Conservation (phyloP, 2,113 vertebrate genomes). For the Atractosteus spatula region DNA sequence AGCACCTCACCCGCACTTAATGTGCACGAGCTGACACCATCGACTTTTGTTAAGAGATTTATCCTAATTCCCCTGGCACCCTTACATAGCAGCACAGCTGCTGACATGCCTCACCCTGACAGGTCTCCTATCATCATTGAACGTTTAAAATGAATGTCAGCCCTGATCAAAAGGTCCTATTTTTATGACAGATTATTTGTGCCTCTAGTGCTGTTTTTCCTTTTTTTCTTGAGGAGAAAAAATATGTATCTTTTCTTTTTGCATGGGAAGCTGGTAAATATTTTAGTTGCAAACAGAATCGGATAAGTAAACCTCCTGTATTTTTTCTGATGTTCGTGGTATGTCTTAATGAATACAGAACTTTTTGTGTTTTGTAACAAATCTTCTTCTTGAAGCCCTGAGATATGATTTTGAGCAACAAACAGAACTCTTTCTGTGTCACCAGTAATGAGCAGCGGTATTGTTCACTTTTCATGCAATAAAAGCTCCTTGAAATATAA, state of each 20-base stretch:
- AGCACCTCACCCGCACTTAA: conserved; percentile 88
- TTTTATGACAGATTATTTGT: conserved; percentile 80
- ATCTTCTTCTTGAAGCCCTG: too few relatives aligned
- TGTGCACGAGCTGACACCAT: conserved; percentile 90
- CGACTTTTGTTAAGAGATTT: conserved; percentile 84
- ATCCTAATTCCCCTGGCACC: conserved; percentile 82
- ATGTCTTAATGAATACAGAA: too few relatives aligned
- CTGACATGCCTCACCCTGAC: conserved; percentile 85
- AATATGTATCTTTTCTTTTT: background rate
- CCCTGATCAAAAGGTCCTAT: conserved; percentile 77
- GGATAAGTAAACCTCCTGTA: too few relatives aligned
- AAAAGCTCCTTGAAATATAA: too few relatives aligned
- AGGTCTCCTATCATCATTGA: conserved; percentile 76
- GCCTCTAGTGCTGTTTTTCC: conserved; percentile 70
- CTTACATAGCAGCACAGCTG: conserved; percentile 80
- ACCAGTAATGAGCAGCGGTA: too few relatives aligned
- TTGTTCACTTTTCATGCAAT: too few relatives aligned
- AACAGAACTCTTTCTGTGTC: too few relatives aligned
- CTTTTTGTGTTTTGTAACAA: too few relatives aligned
- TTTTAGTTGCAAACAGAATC: background rate
- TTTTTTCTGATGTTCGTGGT: too few relatives aligned
- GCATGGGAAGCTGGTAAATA: background rate
- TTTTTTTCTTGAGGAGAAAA: conserved; percentile 36
- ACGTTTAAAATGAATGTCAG: conserved; percentile 83
- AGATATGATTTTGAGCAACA: too few relatives aligned